These are phyloP conservation scores for Parthenolecanium corni DNA, from an alignment of 2,888 invertebrate genomes.

Conservation along the genomic window DNA sequence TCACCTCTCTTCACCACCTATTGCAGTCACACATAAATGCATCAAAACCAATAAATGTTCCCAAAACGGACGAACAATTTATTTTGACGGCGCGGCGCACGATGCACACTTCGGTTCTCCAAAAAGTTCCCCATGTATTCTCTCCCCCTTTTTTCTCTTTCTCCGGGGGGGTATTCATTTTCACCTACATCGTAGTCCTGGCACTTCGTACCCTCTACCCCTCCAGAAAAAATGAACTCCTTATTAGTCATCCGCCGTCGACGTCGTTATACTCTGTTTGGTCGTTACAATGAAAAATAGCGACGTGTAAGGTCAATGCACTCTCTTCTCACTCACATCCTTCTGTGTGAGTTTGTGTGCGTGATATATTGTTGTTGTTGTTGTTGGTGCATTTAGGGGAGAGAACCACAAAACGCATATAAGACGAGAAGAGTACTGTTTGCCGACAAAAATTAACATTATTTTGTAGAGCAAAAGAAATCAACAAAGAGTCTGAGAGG, in stretches of 20 bases:
- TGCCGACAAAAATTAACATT: too few relatives aligned
- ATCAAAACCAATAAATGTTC: conserved; percentile 1
- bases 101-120: conserved; percentile 10
- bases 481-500: too few relatives aligned
- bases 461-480: too few relatives aligned
- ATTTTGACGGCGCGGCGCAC: conserved; percentile 20
- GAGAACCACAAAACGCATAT: neutral
- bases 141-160: too few relatives aligned
- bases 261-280: neutral
- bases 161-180: neutral
- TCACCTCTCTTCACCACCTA: neutral
- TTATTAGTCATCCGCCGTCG: too few relatives aligned
- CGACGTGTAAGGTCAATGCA: conserved; percentile 17
- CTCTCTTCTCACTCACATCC: conserved; percentile 11
- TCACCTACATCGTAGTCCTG: neutral
- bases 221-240: neutral
- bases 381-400: neutral
- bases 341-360: neutral
- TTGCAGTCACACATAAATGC: neutral
- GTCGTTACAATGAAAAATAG: conserved; percentile 15
- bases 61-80: conserved; percentile 5
- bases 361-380: neutral
- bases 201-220: too few relatives aligned
- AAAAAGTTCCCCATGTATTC: too few relatives aligned
- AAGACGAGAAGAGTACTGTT: neutral